Evolutionary conservation across 2,797 vertebrate species (phyloP).

Genomic region (Masticophis lateralis): DNA sequence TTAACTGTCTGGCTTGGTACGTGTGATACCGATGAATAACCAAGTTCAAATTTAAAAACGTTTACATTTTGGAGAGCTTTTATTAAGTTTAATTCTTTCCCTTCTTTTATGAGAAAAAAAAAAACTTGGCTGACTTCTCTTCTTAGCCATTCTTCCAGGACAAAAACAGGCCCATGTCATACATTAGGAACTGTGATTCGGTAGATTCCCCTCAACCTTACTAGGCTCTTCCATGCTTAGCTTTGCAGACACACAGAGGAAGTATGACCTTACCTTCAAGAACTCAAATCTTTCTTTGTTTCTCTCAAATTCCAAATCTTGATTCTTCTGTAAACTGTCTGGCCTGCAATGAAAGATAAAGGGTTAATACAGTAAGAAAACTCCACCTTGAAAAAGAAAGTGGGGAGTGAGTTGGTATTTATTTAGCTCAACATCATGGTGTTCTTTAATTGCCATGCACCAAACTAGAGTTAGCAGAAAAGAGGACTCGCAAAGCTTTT

Average conservation of each 20-base stretch:
- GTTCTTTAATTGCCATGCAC: constrained; percentile 2
- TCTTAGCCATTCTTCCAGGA: not conserved
- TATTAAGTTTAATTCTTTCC: not conserved
- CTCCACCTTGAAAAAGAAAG: not conserved
- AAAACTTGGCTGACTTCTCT: not conserved
- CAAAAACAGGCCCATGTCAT: not conserved
- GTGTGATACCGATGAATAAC: not conserved
- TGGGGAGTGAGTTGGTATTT: not conserved
- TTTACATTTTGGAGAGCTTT: too few relatives aligned
- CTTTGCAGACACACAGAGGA: not conserved
- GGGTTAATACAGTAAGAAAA: constrained; percentile 16
- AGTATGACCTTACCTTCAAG: constrained; percentile 82
- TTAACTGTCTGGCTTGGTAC: not conserved
- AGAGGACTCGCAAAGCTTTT: constrained; percentile 31
- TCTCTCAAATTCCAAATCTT: constrained; percentile 96
- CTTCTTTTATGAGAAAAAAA: not conserved
- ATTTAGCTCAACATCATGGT: constrained; percentile 8
- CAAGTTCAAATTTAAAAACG: not conserved
- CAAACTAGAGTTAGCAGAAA: not conserved
- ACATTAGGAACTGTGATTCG: not conserved
- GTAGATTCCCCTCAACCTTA: not conserved
- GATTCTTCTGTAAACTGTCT: constrained; percentile 95
- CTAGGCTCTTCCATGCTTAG: not conserved
- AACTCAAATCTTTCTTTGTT: constrained; percentile 97
- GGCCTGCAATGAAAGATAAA: constrained; percentile 71